Base-by-base conservation (phyloP, 2,797 vertebrate species). In the Craterocephalus amniculus region DNA sequence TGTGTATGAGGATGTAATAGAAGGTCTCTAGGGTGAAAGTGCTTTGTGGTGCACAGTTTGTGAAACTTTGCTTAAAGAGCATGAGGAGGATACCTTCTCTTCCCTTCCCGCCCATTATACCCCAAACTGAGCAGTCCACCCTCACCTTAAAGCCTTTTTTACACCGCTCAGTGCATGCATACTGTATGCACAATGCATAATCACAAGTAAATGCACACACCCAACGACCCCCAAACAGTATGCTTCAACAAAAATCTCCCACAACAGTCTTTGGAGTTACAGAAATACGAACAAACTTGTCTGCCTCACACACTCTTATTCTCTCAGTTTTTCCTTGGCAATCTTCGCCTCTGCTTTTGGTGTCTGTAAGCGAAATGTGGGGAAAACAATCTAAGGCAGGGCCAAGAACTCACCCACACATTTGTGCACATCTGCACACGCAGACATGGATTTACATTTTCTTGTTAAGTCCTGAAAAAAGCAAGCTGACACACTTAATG, bases 101-200 rank as follows among this genome's bases (percentile, higher is more conserved):
- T 81, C 51, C 67, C 73, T 83, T 85, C 65, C 85, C 79, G 68
- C 78, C 59, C 65, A 63, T 65, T 24, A 26, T 24, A 54, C 68
- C 76, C 71, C 65, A 71, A 71, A 72, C 81, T 67, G 82, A 83
- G 76, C 43, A 61, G 67, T 79, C 78, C 64, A 67, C 77, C 58
- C 76, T 76, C 58, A 55, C 58, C 67, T 63, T 67, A 71, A 87
- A 78, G 59, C 78, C 78, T 65, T 79, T 72, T 83, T 90, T 84
- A 83, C 65, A 60, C 78, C 80, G 75, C 70, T 62, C 72, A 82
- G 63, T 80, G 66, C 76, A 34, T 38, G 2, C 22, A 74, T 63
- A 68, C 49, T n/a, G 62, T n/a, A 65, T 12, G 66, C 56, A 72
- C 55, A 55, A 61, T 27, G 48, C 63, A 67, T 58, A 58, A 63